Base-by-base conservation (phyloP, 2,113 vertebrate genomes). In the Ceyx melanurus region DNA sequence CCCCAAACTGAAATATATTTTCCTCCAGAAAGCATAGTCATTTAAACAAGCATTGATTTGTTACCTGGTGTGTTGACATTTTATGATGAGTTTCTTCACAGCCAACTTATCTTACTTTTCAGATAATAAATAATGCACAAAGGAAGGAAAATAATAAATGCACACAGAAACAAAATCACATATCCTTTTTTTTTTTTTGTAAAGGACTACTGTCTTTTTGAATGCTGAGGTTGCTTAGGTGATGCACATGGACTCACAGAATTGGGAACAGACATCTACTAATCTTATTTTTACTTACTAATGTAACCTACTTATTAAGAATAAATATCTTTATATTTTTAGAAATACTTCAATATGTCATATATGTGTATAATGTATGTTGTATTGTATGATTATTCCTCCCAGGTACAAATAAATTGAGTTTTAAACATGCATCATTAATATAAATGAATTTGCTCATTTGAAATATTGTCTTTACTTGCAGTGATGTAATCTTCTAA, bases 21-120 rank as follows among this genome's bases (percentile, higher is more conserved):
- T 95, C 58, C 50, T 88, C 23, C 58, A 31, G 57, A 94, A 93
- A 92, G 29, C 86, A 65, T n/a, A 92, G 42, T 95, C 45, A 82
- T 95, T 96, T 97, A 95, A 97, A 94, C 48, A 96, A 50, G 7
- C 67, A 89, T 62, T 96, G 91, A 96, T 97, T 96, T 97, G 93
- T 88, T 96, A 94, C 75, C 91, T 89, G 42, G 45, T 92, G 31
- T 31, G 40, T 83, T 97, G 93, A 96, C 67, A 92, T 11, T 94
- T 96, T 92, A 96, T 92, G 83, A 93, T 85, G 75, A 95, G 42
- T 70, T 89, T 82, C 43, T 94, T 95, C 87, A 90, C 51, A 86
- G 37, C 14, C 21, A 83, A 50, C 21, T 94, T 86, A 89, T 88
- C 42, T 95, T 90, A 90, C 72, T 94, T 95, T 93, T 86, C 84